Percentiles rank a stretch among this genome's conserved stretches.
These are phyloP conservation scores for Calidris pugnax DNA, from an alignment of 2,113 vertebrate genomes.

Conservation along the genomic window DNA sequence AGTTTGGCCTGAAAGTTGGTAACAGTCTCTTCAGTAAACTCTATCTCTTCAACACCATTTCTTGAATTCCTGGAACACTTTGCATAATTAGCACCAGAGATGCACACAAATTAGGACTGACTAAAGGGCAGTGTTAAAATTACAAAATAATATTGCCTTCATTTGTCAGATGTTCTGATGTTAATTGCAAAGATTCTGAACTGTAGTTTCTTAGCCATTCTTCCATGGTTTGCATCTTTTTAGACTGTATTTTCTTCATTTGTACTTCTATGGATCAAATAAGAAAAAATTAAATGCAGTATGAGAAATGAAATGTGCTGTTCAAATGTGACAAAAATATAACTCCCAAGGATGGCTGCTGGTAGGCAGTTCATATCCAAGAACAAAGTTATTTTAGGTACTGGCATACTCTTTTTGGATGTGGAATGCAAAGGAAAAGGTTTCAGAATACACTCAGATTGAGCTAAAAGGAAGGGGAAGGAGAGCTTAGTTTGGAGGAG, in stretches of 20 bases:
- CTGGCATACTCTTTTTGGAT: not conserved
- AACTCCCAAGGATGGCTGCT: not conserved
- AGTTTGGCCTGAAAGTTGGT: constrained; percentile 71
- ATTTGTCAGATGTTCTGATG: constrained; percentile 69
- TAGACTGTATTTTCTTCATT: not conserved
- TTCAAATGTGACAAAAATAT: not conserved
- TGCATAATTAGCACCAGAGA: not conserved
- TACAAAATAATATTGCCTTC: constrained; percentile 49
- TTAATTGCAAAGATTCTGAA: constrained; percentile 72
- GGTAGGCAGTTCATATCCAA: not conserved
- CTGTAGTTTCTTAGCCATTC: constrained; percentile 74
- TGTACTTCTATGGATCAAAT: constrained; percentile 45
- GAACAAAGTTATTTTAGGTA: not conserved
- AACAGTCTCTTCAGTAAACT: constrained; percentile 58
- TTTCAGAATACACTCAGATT: not conserved
- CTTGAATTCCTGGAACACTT: constrained; percentile 53
- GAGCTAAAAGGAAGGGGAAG: not conserved
- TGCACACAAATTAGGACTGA: not conserved
- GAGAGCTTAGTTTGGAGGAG: not conserved
- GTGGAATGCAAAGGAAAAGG: not conserved
- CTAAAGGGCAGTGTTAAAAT: constrained; percentile 17
- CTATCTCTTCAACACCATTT: not conserved
- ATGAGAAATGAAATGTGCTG: not conserved
- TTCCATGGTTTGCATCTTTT: constrained; percentile 51
- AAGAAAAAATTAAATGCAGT: not conserved